Percentiles rank a stretch among this genome's conserved stretches.
phyloP scores from a whole-genome alignment of 2,888 invertebrate genomes.

The Heteropelma amictum region DNA sequence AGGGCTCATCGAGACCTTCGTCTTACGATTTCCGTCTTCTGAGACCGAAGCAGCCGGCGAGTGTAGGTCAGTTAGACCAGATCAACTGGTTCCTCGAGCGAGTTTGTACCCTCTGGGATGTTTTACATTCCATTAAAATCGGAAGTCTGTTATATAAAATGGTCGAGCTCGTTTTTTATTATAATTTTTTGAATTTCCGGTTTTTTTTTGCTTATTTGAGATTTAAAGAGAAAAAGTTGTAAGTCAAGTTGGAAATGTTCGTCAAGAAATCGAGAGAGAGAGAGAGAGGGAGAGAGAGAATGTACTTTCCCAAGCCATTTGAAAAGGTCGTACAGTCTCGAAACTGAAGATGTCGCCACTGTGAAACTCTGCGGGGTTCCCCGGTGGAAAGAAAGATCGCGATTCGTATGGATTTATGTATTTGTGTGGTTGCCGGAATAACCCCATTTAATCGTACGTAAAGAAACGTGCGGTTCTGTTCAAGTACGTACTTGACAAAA shows the following conservation, averaged over 20 bases:
- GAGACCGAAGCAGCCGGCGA: neutral
- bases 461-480: slow-evolving; percentile 63
- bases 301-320: slow-evolving; percentile 4
- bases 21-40: neutral
- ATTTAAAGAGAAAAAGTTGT: no score
- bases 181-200: no score
- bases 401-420: neutral
- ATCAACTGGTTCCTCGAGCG: slow-evolving; percentile 13
- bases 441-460: slow-evolving; percentile 61
- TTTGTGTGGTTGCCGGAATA: slow-evolving; percentile 65
- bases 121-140: no score
- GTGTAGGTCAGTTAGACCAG: slow-evolving; percentile 14
- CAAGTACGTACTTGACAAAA: slow-evolving; percentile 64
- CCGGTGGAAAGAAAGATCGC: no score
- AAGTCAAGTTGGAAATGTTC: neutral
- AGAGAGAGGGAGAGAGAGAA: neutral
- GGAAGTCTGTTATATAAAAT: no score
- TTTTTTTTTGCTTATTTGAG: no score
- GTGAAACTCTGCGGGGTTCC: neutral
- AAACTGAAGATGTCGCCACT: neutral
- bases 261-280: neutral
- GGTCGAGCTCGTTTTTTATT: no score
- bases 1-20: neutral
- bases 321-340: neutral
- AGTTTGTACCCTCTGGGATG: no score